Conservation (phyloP, 2,888 invertebrate species). For the Caenorhabditis sp. region DNA sequence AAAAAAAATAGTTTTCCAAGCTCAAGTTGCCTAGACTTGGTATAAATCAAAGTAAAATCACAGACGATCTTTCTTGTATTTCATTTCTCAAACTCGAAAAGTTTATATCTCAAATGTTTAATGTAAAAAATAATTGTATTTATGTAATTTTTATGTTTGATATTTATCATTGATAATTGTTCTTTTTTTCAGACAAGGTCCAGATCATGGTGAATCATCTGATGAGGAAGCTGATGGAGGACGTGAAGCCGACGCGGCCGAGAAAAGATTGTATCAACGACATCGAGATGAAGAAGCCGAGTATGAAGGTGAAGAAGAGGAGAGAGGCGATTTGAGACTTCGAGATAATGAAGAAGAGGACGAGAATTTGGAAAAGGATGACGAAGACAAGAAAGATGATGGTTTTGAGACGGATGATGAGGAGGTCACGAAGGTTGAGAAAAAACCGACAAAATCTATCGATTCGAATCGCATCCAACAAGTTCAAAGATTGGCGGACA, state of each 20-base stretch:
- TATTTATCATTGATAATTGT: too few relatives aligned
- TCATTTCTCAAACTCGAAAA: too few relatives aligned
- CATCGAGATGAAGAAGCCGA: constrained; percentile 67
- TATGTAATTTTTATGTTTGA: too few relatives aligned
- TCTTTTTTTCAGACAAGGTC: constrained; percentile 29
- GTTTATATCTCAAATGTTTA: too few relatives aligned
- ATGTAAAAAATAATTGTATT: too few relatives aligned
- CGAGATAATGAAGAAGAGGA: constrained; percentile 74
- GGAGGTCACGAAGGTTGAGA: constrained; percentile 22
- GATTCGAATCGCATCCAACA: constrained; percentile 7
- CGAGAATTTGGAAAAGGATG: constrained; percentile 23
- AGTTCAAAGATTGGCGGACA: constrained; percentile 17
- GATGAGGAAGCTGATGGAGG: constrained; percentile 68
- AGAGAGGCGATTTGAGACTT: constrained; percentile 72
- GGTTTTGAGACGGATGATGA: constrained; percentile 73
- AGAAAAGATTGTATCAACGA: constrained; percentile 61
- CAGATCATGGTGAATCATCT: constrained; percentile 55
- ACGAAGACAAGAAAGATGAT: constrained; percentile 51
- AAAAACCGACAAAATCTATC: constrained; percentile 14
- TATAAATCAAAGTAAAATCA: too few relatives aligned
- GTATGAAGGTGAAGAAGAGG: constrained; percentile 69
- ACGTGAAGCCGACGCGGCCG: constrained; percentile 65
- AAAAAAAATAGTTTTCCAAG: too few relatives aligned
- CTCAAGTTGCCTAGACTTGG: too few relatives aligned
- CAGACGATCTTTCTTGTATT: too few relatives aligned